phyloP scores from a whole-genome alignment of 2,113 vertebrate genomes.

The Neolamprologus sp. region DNA sequence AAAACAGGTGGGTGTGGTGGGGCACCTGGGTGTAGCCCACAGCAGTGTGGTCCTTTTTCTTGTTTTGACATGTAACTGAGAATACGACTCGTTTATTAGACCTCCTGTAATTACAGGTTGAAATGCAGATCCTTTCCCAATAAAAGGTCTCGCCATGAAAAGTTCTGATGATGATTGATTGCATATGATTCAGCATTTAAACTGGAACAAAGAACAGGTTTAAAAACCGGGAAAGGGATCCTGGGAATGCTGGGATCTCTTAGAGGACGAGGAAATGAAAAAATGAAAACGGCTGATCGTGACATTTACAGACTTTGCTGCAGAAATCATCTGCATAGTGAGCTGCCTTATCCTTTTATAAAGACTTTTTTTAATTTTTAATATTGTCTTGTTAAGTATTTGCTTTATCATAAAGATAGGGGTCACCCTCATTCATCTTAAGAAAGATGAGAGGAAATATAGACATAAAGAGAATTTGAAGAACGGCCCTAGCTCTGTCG shows the following conservation, averaged over 20 bases:
- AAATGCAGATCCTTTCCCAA: neutral
- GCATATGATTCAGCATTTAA: neutral
- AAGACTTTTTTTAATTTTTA: neutral
- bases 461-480: neutral
- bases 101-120: accelerated
- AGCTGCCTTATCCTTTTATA: neutral
- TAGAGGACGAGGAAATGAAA: neutral
- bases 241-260: neutral
- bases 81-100: neutral
- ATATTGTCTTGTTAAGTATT: neutral
- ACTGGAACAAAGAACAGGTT: neutral
- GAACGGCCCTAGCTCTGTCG: neutral
- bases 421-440: neutral
- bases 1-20: neutral
- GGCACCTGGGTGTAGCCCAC: neutral
- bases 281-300: neutral
- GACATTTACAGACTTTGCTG: neutral
- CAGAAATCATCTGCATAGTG: accelerated
- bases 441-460: neutral
- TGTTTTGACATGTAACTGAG: neutral
- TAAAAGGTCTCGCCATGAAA: neutral
- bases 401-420: neutral
- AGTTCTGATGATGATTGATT: neutral
- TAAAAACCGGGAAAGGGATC: neutral
- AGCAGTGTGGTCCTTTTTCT: accelerated